These are phyloP conservation scores for Sapayoa aenigma DNA, from an alignment of 2,113 vertebrate genomes.

Conservation along the genomic window DNA sequence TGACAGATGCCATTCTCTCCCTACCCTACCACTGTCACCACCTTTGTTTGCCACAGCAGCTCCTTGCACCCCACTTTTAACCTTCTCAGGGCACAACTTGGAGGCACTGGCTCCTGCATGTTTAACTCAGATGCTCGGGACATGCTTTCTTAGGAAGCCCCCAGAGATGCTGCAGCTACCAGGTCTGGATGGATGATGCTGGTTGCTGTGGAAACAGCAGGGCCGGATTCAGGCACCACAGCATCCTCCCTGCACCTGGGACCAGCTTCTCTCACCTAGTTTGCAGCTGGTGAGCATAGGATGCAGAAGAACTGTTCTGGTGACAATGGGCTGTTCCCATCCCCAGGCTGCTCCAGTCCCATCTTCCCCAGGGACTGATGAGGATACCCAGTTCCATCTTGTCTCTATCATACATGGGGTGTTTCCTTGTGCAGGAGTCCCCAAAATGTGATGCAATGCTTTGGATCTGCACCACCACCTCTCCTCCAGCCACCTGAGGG, in stretches of 20 bases:
- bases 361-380: fast-evolving
- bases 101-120: neutral
- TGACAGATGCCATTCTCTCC: neutral
- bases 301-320: fast-evolving
- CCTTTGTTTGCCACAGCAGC: neutral
- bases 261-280: neutral
- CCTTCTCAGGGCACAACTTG: fast-evolving
- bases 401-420: fast-evolving
- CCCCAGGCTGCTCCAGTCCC: neutral
- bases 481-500: neutral
- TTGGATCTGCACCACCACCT: neutral
- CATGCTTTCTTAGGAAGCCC: neutral
- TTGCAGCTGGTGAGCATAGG: neutral
- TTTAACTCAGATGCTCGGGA: neutral
- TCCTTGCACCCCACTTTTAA: neutral
- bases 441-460: fast-evolving
- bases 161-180: neutral
- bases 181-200: neutral
- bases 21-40: neutral
- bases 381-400: neutral
- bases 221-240: neutral
- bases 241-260: neutral
- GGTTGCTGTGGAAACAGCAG: slow-evolving; percentile 57
- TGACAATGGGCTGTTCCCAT: neutral
- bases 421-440: fast-evolving